Conservation (phyloP, 2,113 vertebrate genomes). For the Chlamydotis undulata region DNA sequence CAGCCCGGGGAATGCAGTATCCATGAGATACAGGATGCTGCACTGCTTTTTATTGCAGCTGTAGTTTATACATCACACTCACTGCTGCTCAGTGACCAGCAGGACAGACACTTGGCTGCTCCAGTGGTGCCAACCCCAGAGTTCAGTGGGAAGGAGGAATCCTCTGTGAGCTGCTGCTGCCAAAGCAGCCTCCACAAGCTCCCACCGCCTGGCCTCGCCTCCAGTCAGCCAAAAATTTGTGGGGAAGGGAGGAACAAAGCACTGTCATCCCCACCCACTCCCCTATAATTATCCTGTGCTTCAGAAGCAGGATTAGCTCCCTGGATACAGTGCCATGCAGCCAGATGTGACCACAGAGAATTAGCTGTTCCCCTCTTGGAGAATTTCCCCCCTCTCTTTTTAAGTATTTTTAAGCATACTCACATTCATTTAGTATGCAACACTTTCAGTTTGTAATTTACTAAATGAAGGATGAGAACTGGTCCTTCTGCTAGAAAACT, state of each 20-base stretch:
- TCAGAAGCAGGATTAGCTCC: constrained; percentile 30
- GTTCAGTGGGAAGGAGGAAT: not conserved
- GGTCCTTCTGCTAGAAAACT: not conserved
- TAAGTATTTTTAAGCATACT: not conserved
- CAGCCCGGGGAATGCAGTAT: not conserved
- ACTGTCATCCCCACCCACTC: not conserved
- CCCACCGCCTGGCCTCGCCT: not conserved
- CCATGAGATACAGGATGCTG: not conserved
- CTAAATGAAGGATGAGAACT: not conserved
- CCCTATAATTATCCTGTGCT: constrained; percentile 24
- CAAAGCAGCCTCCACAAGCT: constrained; percentile 1
- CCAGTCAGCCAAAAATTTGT: not conserved
- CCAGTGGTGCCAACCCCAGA: not conserved
- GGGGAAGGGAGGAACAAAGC: constrained; percentile 52
- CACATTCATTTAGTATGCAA: not conserved
- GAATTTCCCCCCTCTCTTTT: not conserved
- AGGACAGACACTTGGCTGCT: not conserved
- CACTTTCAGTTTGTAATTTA: not conserved
- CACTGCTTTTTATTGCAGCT: not conserved
- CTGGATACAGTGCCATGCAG: not conserved
- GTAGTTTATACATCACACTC: too few species aligned
- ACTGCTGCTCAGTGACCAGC: too few species aligned
- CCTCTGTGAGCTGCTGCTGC: not conserved
- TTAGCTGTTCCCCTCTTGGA: not conserved
- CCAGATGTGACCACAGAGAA: constrained; percentile 25